Evolutionary conservation across 2,888 invertebrate genomes (phyloP).

Genomic region (Sphaeridia pumilis): DNA sequence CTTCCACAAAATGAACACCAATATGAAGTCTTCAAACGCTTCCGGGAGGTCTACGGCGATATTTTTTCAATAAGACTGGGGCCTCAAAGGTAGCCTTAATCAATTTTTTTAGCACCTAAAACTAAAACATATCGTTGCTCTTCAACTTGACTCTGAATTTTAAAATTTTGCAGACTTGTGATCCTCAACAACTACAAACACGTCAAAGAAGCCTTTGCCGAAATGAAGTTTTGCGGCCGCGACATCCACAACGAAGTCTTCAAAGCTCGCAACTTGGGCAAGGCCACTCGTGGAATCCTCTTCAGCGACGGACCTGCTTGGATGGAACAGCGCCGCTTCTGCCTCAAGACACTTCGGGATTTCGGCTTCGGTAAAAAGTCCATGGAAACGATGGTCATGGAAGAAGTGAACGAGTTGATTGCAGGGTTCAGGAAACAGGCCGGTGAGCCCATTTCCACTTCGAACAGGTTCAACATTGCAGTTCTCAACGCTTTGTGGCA

Average conservation of each 20-base stretch:
- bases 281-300: slow-evolving; percentile 1
- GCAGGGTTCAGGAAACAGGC: neutral
- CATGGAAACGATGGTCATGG: slow-evolving; percentile 27
- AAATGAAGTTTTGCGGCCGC: neutral
- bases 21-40: neutral
- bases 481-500: slow-evolving; percentile 12
- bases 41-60: neutral
- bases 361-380: slow-evolving; percentile 20
- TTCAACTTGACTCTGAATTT: too few species aligned
- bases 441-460: slow-evolving; percentile 6
- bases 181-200: slow-evolving; percentile 1
- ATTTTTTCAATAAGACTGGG: neutral
- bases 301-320: slow-evolving; percentile 6
- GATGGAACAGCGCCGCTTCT: slow-evolving; percentile 11
- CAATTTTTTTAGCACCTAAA: too few species aligned
- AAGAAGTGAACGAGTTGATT: slow-evolving; percentile 21
- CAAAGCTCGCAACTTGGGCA: neutral
- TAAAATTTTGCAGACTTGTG: slow-evolving; percentile 37
- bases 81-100: too few species aligned
- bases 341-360: slow-evolving; percentile 7
- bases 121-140: too few species aligned
- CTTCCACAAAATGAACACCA: neutral
- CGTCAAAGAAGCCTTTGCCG: slow-evolving; percentile 11
- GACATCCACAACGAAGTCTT: neutral
- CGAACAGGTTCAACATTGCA: slow-evolving; percentile 10